These are phyloP conservation scores for Ariolimax columbianus DNA, from an alignment of 2,888 invertebrate species.

Conservation along the genomic window DNA sequence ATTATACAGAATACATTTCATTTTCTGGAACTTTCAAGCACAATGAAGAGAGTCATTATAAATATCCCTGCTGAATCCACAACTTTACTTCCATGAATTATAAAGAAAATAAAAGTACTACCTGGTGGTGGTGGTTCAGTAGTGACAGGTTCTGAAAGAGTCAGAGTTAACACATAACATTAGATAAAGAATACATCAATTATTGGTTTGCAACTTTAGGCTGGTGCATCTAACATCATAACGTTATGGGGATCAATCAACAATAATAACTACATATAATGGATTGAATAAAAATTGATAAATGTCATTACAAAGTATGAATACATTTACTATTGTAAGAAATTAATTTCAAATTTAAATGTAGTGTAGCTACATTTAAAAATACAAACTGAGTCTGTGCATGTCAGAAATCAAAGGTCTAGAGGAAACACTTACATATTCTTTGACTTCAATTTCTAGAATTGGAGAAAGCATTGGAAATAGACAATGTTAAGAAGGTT, in stretches of 20 bases:
- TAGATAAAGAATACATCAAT: too few species aligned
- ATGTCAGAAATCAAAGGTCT: not conserved
- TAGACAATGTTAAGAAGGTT: conserved; percentile 5
- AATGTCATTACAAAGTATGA: not conserved
- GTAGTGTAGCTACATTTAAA: too few species aligned
- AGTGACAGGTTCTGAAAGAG: too few species aligned
- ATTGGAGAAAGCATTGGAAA: not conserved
- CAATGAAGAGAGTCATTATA: too few species aligned
- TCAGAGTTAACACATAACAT: too few species aligned
- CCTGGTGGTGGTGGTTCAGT: not conserved
- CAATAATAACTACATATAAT: not conserved
- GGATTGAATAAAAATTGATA: not conserved
- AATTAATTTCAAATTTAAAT: too few species aligned
- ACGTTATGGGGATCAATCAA: not conserved
- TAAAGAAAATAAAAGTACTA: not conserved
- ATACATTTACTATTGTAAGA: not conserved
- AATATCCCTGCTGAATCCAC: too few species aligned
- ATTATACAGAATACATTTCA: too few species aligned
- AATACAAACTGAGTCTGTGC: not conserved
- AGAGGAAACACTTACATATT: conserved; percentile 23
- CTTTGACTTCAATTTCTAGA: conserved; percentile 1
- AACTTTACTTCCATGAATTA: not conserved
- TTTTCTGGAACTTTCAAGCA: too few species aligned
- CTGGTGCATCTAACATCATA: conserved; percentile 32
- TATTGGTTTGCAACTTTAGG: not conserved